Evolutionary conservation across 2,113 vertebrate species (phyloP).

Genomic region (Ophthalmolycus amberensis): DNA sequence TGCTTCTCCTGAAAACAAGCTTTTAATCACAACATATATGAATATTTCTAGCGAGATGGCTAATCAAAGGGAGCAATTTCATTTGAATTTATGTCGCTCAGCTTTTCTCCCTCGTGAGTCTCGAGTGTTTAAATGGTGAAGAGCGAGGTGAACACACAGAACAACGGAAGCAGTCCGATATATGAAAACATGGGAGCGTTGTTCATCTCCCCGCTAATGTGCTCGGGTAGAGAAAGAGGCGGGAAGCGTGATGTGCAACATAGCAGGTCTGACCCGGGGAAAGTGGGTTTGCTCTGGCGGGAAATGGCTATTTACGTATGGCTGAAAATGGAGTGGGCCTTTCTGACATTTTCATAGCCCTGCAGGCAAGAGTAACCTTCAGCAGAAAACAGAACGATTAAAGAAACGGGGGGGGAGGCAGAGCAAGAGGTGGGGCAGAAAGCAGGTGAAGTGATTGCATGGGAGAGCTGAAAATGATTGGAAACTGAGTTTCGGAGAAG

Average conservation of each 20-base stretch:
- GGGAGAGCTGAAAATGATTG: conserved; percentile 44
- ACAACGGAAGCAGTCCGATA: conserved; percentile 21
- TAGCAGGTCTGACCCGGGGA: conserved; percentile 71
- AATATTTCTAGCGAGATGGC: background rate
- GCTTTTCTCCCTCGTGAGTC: background rate
- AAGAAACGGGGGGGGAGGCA: conserved; percentile 49
- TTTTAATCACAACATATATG: conserved; percentile 17
- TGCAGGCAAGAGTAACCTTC: conserved; percentile 87
- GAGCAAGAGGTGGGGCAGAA: conserved; percentile 46
- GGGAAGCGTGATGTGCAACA: conserved; percentile 55
- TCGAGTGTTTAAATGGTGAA: conserved; percentile 20
- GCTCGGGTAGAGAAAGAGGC: conserved; percentile 49
- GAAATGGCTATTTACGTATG: conserved; percentile 89
- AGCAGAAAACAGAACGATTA: conserved; percentile 74
- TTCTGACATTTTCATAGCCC: conserved; percentile 83
- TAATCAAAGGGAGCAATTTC: conserved; percentile 11
- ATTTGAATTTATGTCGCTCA: background rate
- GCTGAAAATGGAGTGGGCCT: conserved; percentile 80
- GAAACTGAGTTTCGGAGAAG: conserved; percentile 30
- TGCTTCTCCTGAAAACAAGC: conserved; percentile 7
- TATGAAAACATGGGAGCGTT: conserved; percentile 10
- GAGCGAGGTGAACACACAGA: conserved; percentile 8
- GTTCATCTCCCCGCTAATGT: background rate
- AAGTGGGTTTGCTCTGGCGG: conserved; percentile 90
- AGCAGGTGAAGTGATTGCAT: conserved; percentile 44